Evolutionary conservation across 2,797 vertebrate genomes (phyloP), one percentile per base, ranked within the genome.

Genomic region (Phrynocephalus guinanensis): DNA sequence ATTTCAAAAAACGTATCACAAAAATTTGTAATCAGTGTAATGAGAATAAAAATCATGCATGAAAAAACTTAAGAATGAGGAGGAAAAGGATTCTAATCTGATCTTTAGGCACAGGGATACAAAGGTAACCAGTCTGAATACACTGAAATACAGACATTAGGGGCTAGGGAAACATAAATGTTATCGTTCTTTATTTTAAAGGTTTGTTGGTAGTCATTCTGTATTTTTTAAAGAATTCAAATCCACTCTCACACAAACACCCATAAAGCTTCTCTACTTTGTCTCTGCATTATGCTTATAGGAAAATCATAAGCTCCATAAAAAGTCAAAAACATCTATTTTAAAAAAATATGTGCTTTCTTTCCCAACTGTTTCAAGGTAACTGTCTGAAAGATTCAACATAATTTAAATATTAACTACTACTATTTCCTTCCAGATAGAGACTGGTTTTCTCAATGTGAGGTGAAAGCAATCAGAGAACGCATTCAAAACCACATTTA

Each of bases 401-500:
- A 48, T 22, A 22, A 48, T 63, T 63, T 63, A 86, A 44, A 66
- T 81, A 86, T 66, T 48, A 86, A 73, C 13, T 2, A 76, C 72
- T 63, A 20, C 22, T 63, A 15, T 83, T 71, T 89, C 88, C 87
- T n/a, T 0, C 30, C 78, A 92, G 28, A 5, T 1, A 6, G 75
- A 56, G 52, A 56, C 52, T 6, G 28, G 33, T 77, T 48, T 67
- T 20, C 56, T 30, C 38, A 20, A 50, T 1, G 22, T 6, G 75
- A 72, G 38, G 87, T 83, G 79, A 86, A 91, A 16, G 26, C 38
- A 91, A 66, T 1, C 50, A 87, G 79, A 92, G 5, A 87, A 91
- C 88, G 92, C 84, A 63, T 3, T 81, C 83, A 44, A 89, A 94
- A 83, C 78, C 90, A 78, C 50, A 63, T 83, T 86, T 90, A 68